A percentile compares a stretch with the other conserved stretches of the same genome.
phyloP scores from a whole-genome alignment of 2,113 vertebrate species.

The Mesoclemmys tuberculata region DNA sequence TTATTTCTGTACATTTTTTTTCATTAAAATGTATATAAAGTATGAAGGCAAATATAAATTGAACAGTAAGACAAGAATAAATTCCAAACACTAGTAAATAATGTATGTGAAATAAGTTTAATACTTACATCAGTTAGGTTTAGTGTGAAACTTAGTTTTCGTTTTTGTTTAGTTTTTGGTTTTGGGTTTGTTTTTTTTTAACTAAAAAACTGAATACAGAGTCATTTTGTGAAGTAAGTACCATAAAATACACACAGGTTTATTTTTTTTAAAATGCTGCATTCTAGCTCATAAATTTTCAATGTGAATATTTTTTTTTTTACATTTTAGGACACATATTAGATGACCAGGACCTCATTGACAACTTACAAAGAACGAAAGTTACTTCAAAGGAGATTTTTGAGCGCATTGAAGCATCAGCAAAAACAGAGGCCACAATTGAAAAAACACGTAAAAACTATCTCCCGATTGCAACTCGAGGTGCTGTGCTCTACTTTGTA shows the following conservation, averaged over 20 bases:
- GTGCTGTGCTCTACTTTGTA: slow-evolving; percentile 72
- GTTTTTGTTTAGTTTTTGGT: not conserved
- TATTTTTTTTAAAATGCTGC: not conserved
- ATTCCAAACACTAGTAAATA: not conserved
- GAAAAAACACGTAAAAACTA: slow-evolving; percentile 45
- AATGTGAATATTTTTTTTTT: not conserved
- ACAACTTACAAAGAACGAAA: slow-evolving; percentile 70
- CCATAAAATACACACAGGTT: not conserved
- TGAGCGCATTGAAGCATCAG: slow-evolving; percentile 54
- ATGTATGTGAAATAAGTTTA: not conserved
- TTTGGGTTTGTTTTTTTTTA: not conserved
- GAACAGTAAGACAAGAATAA: not conserved
- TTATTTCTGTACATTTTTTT: not conserved
- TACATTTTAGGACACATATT: slow-evolving; percentile 59
- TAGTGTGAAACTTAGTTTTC: not conserved
- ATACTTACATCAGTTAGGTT: not conserved
- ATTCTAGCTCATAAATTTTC: not conserved
- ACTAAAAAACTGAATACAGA: not conserved
- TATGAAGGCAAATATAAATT: not conserved
- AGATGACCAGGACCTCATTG: slow-evolving; percentile 74
- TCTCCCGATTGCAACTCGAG: slow-evolving; percentile 67
- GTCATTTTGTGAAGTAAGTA: not conserved
- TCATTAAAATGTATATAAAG: not conserved
- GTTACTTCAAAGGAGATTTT: slow-evolving; percentile 64
- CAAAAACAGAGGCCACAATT: slow-evolving; percentile 60